Percentiles rank a stretch among this genome's conserved stretches.
Conservation (phyloP, 2,888 invertebrate species). For the Lottia gigantea region DNA sequence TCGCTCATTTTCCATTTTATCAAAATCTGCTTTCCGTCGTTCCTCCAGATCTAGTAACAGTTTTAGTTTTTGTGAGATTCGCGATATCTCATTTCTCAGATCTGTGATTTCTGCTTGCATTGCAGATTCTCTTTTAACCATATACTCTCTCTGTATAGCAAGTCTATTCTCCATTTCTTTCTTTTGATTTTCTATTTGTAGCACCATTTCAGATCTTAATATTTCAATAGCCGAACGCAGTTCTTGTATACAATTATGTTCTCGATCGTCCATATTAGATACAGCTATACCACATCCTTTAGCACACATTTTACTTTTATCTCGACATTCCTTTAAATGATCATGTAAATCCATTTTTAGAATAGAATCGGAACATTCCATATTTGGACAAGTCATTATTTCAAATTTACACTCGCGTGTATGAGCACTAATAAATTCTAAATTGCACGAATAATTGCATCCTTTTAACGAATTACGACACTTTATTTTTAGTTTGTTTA, state of each 20-base stretch:
- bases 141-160: slow-evolving; percentile 58
- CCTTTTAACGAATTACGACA: slow-evolving; percentile 46
- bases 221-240: slow-evolving; percentile 49
- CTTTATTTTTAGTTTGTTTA: slow-evolving; percentile 44
- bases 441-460: slow-evolving; percentile 39
- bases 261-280: slow-evolving; percentile 35
- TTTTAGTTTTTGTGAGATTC: slow-evolving; percentile 40
- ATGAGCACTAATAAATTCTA: slow-evolving; percentile 47
- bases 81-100: slow-evolving; percentile 45
- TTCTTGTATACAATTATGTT: slow-evolving; percentile 59
- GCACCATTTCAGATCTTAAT: slow-evolving; percentile 52
- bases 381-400: slow-evolving; percentile 45
- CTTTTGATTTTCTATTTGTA: slow-evolving; percentile 53
- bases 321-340: slow-evolving; percentile 34
- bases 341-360: slow-evolving; percentile 36
- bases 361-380: slow-evolving; percentile 39
- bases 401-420: slow-evolving; percentile 43
- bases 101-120: slow-evolving; percentile 51
- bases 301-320: slow-evolving; percentile 42
- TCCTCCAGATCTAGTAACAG: slow-evolving; percentile 48
- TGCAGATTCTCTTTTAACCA: slow-evolving; percentile 54
- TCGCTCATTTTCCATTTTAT: slow-evolving; percentile 47
- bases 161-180: slow-evolving; percentile 55
- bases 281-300: slow-evolving; percentile 53
- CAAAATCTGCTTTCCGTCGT: slow-evolving; percentile 45